Base-by-base conservation (phyloP, 2,797 vertebrate species). In the Pipistrellus pygmaeus region DNA sequence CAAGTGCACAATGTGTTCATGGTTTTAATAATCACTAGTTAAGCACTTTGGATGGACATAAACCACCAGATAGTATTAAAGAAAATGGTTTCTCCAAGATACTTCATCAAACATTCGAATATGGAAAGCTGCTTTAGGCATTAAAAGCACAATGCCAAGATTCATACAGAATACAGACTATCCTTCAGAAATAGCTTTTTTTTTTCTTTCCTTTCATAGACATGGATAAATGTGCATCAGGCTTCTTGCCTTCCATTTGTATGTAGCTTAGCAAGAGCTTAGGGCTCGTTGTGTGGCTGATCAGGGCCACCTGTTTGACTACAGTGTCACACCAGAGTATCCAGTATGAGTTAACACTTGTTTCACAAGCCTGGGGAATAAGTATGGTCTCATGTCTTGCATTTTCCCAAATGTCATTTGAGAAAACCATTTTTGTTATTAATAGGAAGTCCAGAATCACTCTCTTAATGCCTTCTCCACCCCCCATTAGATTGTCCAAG, bases 21-120 rank as follows among this genome's bases (percentile, higher is more conserved):
- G 38, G 35, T 83, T 96, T 93, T 93, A 83, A 73, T 87, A 87
- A 66, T 82, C 51, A 92, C 30, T 75, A 88, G 88, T 78, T 87
- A 93, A 55, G 30, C 17, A 27, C 68, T 85, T 85, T 66, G 44
- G 18, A 30, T 94, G 25, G 23, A 30, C 38, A 60, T 25, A 44
- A 57, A 30, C 8, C 71, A 85, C 32, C n/a, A 91, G 38, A 78
- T 90, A 27, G 81, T 71, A 60, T 83, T 53, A 44, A 73, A 38
- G 68, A 62, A 83, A 84, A 46, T 64, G 69, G 35, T 23, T 90
- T 91, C 55, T 91, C 41, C 53, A 68, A 88, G 21, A 77, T n/a
- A 78, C 21, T 92, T 92, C 27, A 30, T 46, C n/a, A 82, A 75
- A 41, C 17, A 41, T 87, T 91, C 46, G 71, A 62, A 81, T 85